Conservation (phyloP, 2,113 vertebrate genomes). For the Callipepla squamata region DNA sequence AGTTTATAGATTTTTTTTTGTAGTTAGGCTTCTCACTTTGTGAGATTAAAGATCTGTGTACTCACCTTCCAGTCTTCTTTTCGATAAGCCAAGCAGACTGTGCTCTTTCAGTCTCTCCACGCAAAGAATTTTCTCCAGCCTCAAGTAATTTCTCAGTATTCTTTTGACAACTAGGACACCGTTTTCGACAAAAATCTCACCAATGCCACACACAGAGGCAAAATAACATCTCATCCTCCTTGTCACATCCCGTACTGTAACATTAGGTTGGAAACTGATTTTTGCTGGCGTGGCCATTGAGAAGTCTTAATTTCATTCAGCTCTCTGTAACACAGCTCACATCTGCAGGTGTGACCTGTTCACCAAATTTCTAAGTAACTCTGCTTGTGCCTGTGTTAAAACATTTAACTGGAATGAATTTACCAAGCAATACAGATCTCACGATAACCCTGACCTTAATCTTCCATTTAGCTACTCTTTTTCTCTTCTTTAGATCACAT, state of each 20-base stretch:
- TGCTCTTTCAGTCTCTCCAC: neutral
- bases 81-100: neutral
- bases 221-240: neutral
- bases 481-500: neutral
- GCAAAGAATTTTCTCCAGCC: neutral
- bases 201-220: neutral
- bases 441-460: accelerated
- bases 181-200: neutral
- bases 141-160: neutral
- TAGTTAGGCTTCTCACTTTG: neutral
- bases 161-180: neutral
- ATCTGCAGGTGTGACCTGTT: neutral
- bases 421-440: neutral
- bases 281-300: neutral
- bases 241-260: neutral
- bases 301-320: neutral
- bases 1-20: neutral
- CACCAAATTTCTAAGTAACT: neutral
- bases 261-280: neutral
- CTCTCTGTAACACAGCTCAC: neutral
- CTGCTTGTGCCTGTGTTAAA: neutral
- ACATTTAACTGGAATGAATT: neutral
- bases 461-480: neutral
- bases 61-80: neutral
- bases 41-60: slow-evolving; percentile 3